Base-by-base conservation (phyloP, 2,113 vertebrate species). In the Indicator indicator region DNA sequence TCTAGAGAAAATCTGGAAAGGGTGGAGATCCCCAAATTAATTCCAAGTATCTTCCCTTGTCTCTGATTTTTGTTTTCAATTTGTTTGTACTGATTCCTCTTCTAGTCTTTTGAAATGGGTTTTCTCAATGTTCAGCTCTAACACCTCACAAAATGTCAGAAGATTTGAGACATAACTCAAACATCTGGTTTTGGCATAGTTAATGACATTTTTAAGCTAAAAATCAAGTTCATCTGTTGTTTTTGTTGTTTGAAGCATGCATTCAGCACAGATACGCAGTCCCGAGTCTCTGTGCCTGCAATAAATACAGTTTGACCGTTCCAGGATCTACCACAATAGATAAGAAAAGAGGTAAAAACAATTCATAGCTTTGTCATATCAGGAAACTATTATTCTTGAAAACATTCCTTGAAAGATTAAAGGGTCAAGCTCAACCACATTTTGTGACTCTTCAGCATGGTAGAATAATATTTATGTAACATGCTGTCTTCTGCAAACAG, bases 81-180 rank as follows among this genome's bases (percentile, higher is more conserved):
- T 86, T 88, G 19, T 21, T 81, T 77, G 42, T 60, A 70, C 38
- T 48, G 36, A 83, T 58, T 75, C 44, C 16, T 89, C 21, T 38
- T 67, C 50, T 71, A 67, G 59, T 68, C 54, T 86, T 90, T 56
- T 56, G 62, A 91, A 78, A 48, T 86, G 82, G 33, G 2, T 82
- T 92, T 94, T 81, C 64, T 88, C 73, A 90, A 17, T 7, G 30
- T 86, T 94, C 85, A 86, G 33, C 62, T 83, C 72, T 83, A 91
- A 88, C 85, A 95, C 94, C 95, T 95, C 83, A 86, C 58, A 94
- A 89, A 89, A 86, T 78, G 75, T 88, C 78, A 86, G 23, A 83
- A 75, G 69, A 89, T 86, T 88, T 78, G 44, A 94, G 69, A 77
- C 79, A 84, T 72, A 80, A 81, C 36, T 69, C 59, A 58, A 86